Conservation (phyloP, 1,140 invertebrate species). For the Drosophila baimaii region DNA sequence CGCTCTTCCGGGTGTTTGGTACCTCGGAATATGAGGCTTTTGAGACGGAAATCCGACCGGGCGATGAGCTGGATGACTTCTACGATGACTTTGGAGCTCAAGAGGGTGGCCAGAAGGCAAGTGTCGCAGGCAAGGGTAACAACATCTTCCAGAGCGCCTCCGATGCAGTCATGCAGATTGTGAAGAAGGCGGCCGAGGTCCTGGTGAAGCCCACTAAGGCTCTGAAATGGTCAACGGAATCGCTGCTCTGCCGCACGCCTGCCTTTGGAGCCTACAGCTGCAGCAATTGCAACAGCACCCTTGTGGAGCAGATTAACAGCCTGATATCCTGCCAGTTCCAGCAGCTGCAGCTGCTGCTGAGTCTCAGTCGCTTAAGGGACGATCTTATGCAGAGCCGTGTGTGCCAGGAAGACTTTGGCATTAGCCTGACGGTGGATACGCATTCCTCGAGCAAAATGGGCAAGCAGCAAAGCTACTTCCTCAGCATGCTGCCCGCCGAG, state of each 20-base stretch:
- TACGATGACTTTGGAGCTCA: slow-evolving; percentile 85
- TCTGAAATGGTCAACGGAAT: slow-evolving; percentile 41
- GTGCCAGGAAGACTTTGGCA: slow-evolving; percentile 63
- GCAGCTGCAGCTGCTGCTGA: slow-evolving; percentile 62
- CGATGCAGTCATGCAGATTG: slow-evolving; percentile 93
- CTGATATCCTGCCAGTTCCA: slow-evolving; percentile 70
- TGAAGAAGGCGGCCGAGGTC: slow-evolving; percentile 94
- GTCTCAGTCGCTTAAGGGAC: slow-evolving; percentile 43
- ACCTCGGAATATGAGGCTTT: slow-evolving; percentile 95
- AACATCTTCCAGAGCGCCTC: slow-evolving; percentile 93
- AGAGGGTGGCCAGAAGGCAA: slow-evolving; percentile 74
- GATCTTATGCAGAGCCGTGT: slow-evolving; percentile 67
- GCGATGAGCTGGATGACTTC: slow-evolving; percentile 88
- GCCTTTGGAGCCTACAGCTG: slow-evolving; percentile 61
- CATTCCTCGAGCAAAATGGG: slow-evolving; percentile 40
- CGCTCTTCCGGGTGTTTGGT: slow-evolving; percentile 95
- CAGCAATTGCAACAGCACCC: slow-evolving; percentile 54
- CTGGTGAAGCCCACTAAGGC: slow-evolving; percentile 88
- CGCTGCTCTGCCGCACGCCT: slow-evolving; percentile 63
- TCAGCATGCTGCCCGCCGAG: slow-evolving; percentile 87
- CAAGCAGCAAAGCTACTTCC: slow-evolving; percentile 85
- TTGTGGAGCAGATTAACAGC: slow-evolving; percentile 67
- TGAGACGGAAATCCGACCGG: slow-evolving; percentile 89
- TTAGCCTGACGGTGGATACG: slow-evolving; percentile 15
- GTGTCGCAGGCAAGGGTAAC: slow-evolving; percentile 78